These are phyloP conservation scores for Prorops nasuta DNA, from an alignment of 1,140 invertebrate species.

Conservation along the genomic window DNA sequence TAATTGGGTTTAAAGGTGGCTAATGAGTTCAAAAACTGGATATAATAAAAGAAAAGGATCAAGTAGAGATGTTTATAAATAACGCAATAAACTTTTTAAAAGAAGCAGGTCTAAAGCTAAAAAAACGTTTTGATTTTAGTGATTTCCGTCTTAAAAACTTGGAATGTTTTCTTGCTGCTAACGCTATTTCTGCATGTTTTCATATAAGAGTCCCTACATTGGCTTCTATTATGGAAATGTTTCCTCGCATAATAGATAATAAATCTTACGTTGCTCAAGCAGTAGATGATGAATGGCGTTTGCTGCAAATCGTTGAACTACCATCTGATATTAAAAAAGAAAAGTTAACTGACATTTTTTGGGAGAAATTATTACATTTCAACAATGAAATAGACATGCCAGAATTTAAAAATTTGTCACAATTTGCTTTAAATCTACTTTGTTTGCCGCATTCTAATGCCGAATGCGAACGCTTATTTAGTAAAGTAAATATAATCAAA, in stretches of 20 bases:
- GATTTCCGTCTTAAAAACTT: not conserved
- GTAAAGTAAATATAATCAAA: too few relatives aligned
- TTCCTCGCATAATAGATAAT: conserved; percentile 6
- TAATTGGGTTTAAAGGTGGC: not conserved
- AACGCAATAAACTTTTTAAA: not conserved
- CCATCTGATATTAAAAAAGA: conserved; percentile 1
- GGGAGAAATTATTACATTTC: not conserved
- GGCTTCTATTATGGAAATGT: not conserved
- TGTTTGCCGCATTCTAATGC: conserved; percentile 10
- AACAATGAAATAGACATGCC: not conserved
- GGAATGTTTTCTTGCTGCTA: not conserved
- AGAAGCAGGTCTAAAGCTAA: too few relatives aligned
- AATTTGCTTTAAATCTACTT: conserved; percentile 6
- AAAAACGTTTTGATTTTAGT: conserved; percentile 6
- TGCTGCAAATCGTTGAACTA: not conserved
- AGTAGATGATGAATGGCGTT: conserved; percentile 8
- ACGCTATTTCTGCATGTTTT: not conserved
- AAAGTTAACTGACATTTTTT: conserved; percentile 5
- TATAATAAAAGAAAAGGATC: conserved; percentile 23
- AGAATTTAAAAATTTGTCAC: conserved; percentile 5
- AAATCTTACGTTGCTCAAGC: not conserved
- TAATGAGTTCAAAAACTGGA: conserved; percentile 17
- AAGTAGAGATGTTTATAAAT: conserved; percentile 26
- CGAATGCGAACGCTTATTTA: conserved; percentile 4
- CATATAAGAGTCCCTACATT: not conserved